Percentiles rank a stretch among this genome's conserved stretches.
Evolutionary conservation across 2,113 vertebrate genomes (phyloP).

Genomic region (Pao palembangensis): DNA sequence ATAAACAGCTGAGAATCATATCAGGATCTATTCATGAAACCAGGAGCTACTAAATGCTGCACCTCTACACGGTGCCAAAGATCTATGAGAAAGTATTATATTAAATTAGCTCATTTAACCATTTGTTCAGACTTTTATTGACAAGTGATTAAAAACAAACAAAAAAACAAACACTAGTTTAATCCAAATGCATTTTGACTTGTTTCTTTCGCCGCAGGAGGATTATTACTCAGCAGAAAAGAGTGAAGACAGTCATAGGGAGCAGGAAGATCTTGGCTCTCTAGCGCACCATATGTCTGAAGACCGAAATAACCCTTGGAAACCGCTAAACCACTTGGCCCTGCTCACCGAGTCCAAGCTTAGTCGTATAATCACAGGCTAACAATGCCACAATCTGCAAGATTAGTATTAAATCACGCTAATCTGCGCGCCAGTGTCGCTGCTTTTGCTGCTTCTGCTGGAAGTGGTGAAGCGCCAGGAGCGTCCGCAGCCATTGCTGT

Average conservation of each 20-base stretch:
- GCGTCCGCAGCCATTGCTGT: too few relatives aligned
- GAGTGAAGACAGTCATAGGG: conserved; percentile 14
- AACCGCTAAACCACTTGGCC: conserved; percentile 54
- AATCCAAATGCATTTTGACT: not conserved
- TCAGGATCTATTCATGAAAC: too few relatives aligned
- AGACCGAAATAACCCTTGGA: conserved; percentile 52
- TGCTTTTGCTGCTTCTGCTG: conserved; percentile 12
- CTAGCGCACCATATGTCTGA: conserved; percentile 49
- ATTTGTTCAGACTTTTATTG: not conserved
- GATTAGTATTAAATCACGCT: conserved; percentile 55
- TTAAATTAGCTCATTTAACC: too few relatives aligned
- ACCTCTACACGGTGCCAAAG: too few relatives aligned
- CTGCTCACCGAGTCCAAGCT: conserved; percentile 42
- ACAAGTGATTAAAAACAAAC: not conserved
- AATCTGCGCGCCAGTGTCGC: conserved; percentile 34
- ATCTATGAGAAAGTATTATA: too few relatives aligned
- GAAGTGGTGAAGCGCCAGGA: too few relatives aligned
- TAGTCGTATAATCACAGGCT: conserved; percentile 60
- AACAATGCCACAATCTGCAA: conserved; percentile 57
- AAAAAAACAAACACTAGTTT: not conserved
- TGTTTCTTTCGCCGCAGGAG: not conserved
- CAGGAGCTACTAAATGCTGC: too few relatives aligned
- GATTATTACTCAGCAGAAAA: conserved; percentile 6
- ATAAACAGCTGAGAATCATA: too few relatives aligned
- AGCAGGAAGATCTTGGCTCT: conserved; percentile 21